Evolutionary conservation across 2,888 invertebrate genomes (phyloP), one percentile per base, ranked within the genome.

Genomic region (Beris chalybata): DNA sequence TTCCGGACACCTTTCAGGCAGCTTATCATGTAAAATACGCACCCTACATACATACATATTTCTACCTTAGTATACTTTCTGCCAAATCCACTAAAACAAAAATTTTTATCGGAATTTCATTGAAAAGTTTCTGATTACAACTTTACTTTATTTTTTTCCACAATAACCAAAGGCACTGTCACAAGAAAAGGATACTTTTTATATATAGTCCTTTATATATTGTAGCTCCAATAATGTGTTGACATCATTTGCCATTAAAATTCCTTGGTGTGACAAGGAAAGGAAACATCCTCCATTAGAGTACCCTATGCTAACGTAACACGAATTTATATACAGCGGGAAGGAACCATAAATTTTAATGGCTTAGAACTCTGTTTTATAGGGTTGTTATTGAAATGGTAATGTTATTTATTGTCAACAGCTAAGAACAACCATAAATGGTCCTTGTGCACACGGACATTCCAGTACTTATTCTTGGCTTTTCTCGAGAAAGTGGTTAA

Each of bases 401-500:
- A 61, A 61, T 61, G 61, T 52, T 61, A 61, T 61, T 61, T 61
- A 61, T 61, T 61, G 61, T 61, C 61, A 61, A 61, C 61, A 47
- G 61, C 61, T 52, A 61, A 61, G 61, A 61, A 61, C 61, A 61
- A 61, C 61, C 61, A 61, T 61, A 61, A 61, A 61, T 61, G 61
- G 32, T 61, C 13, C 53, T 52, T 45, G 58, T 30, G n/a, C 12
- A 58, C 58, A 45, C 30, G 38, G 61, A 15, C 52, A 50, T 38
- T 6, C 52, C 12, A 61, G 61, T 61, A 52, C 52, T 52, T 52
- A 52, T 22, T 61, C 52, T 15, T 61, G 61, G 52, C 52, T 38
- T 61, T 61, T 52, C 61, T 52, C 50, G 50, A 61, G 61, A 61
- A 61, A 61, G 61, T 61, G 61, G 52, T 61, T 61, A n/a, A 32